Percentiles rank a stretch among this genome's conserved stretches.
Conservation (phyloP, 2,797 vertebrate genomes). For the Nothura maculosa region DNA sequence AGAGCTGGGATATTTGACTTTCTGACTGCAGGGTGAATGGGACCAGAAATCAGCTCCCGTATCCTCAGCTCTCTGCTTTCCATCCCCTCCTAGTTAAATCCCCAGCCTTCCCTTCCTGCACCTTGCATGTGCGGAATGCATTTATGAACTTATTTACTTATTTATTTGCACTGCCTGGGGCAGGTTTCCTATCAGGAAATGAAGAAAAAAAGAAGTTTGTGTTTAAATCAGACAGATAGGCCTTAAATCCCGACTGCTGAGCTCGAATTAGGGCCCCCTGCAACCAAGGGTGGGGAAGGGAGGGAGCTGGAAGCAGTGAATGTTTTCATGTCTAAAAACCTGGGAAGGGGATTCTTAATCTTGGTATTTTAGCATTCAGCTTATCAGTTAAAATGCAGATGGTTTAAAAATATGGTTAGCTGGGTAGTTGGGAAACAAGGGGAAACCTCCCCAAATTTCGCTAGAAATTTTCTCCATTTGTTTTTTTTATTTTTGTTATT, state of each 20-base stretch:
- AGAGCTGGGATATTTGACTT: neutral
- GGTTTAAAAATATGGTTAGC: constrained; percentile 8
- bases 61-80: constrained; percentile 6
- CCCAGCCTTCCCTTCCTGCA: neutral
- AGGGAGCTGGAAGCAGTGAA: constrained; percentile 9
- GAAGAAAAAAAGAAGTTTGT: neutral
- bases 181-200: neutral
- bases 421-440: neutral
- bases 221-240: neutral
- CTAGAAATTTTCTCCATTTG: neutral
- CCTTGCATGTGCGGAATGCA: neutral
- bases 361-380: constrained; percentile 4
- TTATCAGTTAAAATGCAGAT: neutral
- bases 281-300: neutral
- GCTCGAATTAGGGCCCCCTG: constrained; percentile 36
- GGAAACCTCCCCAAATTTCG: neutral
- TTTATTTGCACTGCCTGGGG: neutral
- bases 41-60: neutral
- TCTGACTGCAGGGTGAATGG: neutral
- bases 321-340: constrained; percentile 15
- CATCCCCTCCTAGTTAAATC: constrained; percentile 7
- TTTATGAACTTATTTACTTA: neutral
- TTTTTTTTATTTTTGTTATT: neutral
- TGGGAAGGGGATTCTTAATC: neutral
- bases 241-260: neutral